Percentiles rank a stretch among this genome's conserved stretches.
phyloP scores from a whole-genome alignment of 2,797 vertebrate species.

The Bovichtus diacanthus region DNA sequence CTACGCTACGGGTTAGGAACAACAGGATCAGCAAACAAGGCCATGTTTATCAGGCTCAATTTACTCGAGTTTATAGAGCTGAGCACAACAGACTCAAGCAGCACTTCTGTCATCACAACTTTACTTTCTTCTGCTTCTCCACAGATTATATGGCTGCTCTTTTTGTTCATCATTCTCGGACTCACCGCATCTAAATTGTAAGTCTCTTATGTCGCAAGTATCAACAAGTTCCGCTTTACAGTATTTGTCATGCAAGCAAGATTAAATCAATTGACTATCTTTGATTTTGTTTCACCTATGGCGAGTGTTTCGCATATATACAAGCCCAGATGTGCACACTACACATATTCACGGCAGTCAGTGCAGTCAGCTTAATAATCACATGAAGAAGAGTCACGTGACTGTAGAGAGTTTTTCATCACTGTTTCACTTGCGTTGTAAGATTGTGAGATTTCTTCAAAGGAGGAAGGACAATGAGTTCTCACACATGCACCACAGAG shows the following conservation, averaged over 20 bases:
- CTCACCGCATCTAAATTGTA: constrained; percentile 94
- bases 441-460: constrained; percentile 34
- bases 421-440: constrained; percentile 25
- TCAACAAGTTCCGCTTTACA: not conserved
- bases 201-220: constrained; percentile 69
- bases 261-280: not conserved
- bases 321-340: not conserved
- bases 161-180: constrained; percentile 92
- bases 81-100: not conserved
- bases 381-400: constrained; percentile 57
- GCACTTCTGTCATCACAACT: not conserved
- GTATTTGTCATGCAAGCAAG: not conserved
- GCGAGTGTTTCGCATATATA: not conserved
- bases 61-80: not conserved
- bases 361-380: constrained; percentile 25
- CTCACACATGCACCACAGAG: not conserved
- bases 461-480: constrained; percentile 42
- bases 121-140: constrained; percentile 32
- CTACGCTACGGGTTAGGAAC: constrained; percentile 2
- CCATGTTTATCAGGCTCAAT: not conserved
- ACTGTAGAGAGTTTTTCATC: constrained; percentile 18
- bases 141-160: constrained; percentile 93
- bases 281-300: not conserved
- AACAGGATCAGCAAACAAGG: not conserved
- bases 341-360: not conserved